phyloP scores from a whole-genome alignment of 2,113 vertebrate species.

The Tachycineta bicolor region DNA sequence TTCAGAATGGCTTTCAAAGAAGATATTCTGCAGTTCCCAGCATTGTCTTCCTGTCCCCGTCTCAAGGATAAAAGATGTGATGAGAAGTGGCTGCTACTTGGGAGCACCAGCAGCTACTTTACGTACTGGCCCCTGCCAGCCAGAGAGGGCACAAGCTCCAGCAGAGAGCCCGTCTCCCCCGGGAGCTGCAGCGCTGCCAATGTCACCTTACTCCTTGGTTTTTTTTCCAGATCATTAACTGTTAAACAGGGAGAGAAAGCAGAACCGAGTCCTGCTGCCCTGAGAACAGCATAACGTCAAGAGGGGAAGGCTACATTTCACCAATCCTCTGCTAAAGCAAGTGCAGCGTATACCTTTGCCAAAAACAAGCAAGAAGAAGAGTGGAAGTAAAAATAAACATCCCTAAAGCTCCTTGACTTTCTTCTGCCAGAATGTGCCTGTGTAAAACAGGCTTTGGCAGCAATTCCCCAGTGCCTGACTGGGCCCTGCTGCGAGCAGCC shows the following conservation, averaged over 20 bases:
- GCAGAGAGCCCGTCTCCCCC: fast-evolving
- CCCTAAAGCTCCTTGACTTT: background rate
- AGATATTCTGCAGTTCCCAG: background rate
- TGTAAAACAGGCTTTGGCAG: background rate
- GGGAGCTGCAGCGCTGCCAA: background rate
- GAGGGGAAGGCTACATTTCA: background rate
- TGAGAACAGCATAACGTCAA: background rate
- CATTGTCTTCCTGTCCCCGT: background rate
- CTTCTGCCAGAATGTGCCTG: background rate
- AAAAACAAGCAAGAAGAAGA: background rate
- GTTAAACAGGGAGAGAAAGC: slow-evolving; percentile 51
- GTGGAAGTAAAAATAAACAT: background rate
- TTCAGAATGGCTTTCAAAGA: background rate
- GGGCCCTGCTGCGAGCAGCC: background rate
- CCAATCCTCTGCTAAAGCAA: background rate
- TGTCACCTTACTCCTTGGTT: slow-evolving; percentile 44
- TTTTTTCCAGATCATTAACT: slow-evolving; percentile 64
- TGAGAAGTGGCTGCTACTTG: background rate
- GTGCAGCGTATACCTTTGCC: background rate
- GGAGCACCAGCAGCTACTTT: background rate
- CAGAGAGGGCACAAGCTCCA: background rate
- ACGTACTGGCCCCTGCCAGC: fast-evolving
- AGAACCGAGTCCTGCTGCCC: background rate
- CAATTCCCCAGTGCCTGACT: background rate
- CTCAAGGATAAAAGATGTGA: background rate